Base-by-base conservation (phyloP, 2,797 vertebrate species). In the Schizopygopsis pylzovi region DNA sequence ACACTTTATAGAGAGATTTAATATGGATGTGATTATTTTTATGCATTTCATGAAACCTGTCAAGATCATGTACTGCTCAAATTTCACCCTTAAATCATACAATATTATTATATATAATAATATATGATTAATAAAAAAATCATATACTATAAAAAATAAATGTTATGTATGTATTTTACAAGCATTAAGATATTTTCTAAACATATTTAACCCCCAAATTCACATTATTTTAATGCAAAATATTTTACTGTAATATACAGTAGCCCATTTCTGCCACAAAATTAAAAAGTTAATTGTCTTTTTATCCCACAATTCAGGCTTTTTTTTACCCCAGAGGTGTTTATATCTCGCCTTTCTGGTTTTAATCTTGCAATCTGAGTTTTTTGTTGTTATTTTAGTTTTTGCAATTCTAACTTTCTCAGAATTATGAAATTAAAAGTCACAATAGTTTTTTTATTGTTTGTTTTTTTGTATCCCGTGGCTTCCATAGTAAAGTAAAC, bases 81-180 rank as follows among this genome's bases (percentile, higher is more conserved):
- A 56, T 70, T 56, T 77, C 75, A 79, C 63, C 65, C 37, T 56
- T 4, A 71, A 22, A 70, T 84, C 47, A 84, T 75, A 61, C 25
- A 33, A 33, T 33, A 33, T 33, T 33, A 33, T 33, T 33, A 37
- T 25, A 59, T 61, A 9, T n/a, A 22, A 59, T 59, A 25, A 61
- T 61, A n/a, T 56, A 10, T 59, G n/a, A 59, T 12, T 61, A 11
- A n/a, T 61, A 11, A 1, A 61, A 25, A 61, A 61, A 25, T 25
- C 10, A 25, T 12, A 61, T 5, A 25, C 56, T 12, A 61, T 25
- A 25, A n/a, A 59, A 56, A 59, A 59, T 10, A 10, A n/a, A 59
- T 10, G 9, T 59, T n/a, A n/a, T 59, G 22, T 56, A 56, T 22
- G 20, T 25, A 61, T 28, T 65, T 28, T 33, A 65, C 15, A 65